These are phyloP conservation scores for Spondyliosoma cantharus DNA, from an alignment of 2,797 vertebrate genomes.

Conservation along the genomic window DNA sequence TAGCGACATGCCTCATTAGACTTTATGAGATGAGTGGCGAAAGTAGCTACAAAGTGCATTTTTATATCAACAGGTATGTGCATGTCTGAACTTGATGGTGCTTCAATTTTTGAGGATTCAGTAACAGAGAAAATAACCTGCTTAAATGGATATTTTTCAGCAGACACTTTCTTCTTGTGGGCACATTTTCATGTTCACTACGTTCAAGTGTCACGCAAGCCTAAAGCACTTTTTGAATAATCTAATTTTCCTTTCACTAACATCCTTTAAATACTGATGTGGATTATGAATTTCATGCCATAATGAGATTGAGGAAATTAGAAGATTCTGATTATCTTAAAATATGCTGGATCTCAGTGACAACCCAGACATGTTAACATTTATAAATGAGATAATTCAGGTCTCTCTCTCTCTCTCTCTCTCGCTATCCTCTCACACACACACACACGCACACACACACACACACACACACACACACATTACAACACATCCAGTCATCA, in stretches of 20 bases:
- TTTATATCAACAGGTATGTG: not conserved
- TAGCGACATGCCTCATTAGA: not conserved
- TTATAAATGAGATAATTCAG: too few relatives aligned
- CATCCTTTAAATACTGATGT: not conserved
- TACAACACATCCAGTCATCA: not conserved
- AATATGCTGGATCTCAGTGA: not conserved
- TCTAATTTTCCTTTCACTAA: not conserved
- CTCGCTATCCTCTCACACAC: not conserved
- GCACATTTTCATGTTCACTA: not conserved
- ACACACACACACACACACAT: slow-evolving; percentile 2
- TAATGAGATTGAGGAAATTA: not conserved
- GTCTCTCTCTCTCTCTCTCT: not conserved
- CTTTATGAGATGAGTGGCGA: not conserved
- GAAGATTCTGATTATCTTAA: not conserved
- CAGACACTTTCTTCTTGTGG: not conserved
- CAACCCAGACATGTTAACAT: not conserved
- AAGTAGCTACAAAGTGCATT: not conserved
- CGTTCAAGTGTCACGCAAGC: not conserved
- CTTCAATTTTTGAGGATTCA: not conserved
- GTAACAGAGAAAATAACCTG: not conserved
- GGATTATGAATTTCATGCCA: not conserved
- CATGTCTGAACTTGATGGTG: not conserved
- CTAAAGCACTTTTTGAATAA: not conserved
- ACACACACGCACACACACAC: not conserved
- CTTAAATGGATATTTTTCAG: not conserved